Conservation (phyloP, 2,797 vertebrate species). For the Psittacula echo region DNA sequence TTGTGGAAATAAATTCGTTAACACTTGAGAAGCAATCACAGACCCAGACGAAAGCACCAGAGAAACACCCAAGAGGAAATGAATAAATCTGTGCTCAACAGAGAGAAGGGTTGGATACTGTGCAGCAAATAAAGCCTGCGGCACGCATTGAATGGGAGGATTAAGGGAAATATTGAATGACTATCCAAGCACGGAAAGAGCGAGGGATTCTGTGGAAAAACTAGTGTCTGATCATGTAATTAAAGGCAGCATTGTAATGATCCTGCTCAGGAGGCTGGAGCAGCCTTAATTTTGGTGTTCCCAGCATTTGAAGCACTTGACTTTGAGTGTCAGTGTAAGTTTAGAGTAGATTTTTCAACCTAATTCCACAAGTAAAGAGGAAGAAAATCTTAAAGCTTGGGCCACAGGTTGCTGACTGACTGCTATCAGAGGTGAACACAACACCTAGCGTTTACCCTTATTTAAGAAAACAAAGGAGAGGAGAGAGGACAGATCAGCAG, state of each 20-base stretch:
- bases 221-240: slow-evolving; percentile 27
- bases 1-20: not conserved
- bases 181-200: slow-evolving; percentile 41
- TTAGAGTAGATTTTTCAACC: not conserved
- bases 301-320: not conserved
- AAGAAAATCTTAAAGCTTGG: not conserved
- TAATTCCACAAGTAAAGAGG: not conserved
- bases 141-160: slow-evolving; percentile 21
- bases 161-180: slow-evolving; percentile 52
- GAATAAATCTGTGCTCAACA: slow-evolving; percentile 19
- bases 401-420: not conserved
- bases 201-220: slow-evolving; percentile 45
- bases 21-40: not conserved
- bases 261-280: not conserved
- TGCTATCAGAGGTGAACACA: not conserved
- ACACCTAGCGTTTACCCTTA: not conserved
- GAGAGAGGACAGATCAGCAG: not conserved
- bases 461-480: not conserved
- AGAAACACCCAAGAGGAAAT: slow-evolving; percentile 24
- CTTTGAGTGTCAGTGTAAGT: not conserved
- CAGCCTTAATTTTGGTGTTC: not conserved
- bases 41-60: not conserved
- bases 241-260: slow-evolving; percentile 27
- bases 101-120: slow-evolving; percentile 4
- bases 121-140: slow-evolving; percentile 17